Base-by-base conservation (phyloP, 2,113 vertebrate species). In the Montifringilla adamsi region DNA sequence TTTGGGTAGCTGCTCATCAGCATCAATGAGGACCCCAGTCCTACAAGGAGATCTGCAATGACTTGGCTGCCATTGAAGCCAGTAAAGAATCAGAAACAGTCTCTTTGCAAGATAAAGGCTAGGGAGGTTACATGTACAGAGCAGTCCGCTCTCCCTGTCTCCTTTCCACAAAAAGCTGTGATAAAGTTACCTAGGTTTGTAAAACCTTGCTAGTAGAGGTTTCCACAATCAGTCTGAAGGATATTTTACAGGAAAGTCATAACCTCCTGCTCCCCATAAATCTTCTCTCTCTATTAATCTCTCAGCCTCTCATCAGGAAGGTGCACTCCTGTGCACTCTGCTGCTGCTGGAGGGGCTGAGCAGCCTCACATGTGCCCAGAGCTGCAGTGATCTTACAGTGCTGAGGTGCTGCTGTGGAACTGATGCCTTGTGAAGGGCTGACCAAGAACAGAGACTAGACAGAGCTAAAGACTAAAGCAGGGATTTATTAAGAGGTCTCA, bases 141-240 rank as follows among this genome's bases (percentile, higher is more conserved):
- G 9, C 30, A 73, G n/a, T 10, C 52, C 46, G 69, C 50, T 94
- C 46, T 85, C 21, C 7, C 18, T 53, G 31, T 49, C 50, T 52
- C 35, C 63, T 83, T 88, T 50, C 5, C 1, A 28, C 13, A 78
- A 52, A 67, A 7, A 37, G 3, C 1, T 70, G 47, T 12, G 56
- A 73, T 27, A 20, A 78, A 59, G 50, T 22, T 6, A 55, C 28
- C 33, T 17, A 22, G n/a, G 19, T 31, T 50, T 16, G 15, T 39
- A 47, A 83, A 90, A 68, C 16, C 49, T 72, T 0, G 0, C 9
- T 27, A 18, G 2, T 46, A 19, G 15, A 44, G 22, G 33, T 68
- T 82, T 56, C 7, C 3, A 6, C 31, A 43, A 13, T 10, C 4
- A 8, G 27, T 17, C 35, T 72, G 70, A 27, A 46, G 46, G n/a